Evolutionary conservation across 2,797 vertebrate species (phyloP).

Genomic region (Naso thynnoides): DNA sequence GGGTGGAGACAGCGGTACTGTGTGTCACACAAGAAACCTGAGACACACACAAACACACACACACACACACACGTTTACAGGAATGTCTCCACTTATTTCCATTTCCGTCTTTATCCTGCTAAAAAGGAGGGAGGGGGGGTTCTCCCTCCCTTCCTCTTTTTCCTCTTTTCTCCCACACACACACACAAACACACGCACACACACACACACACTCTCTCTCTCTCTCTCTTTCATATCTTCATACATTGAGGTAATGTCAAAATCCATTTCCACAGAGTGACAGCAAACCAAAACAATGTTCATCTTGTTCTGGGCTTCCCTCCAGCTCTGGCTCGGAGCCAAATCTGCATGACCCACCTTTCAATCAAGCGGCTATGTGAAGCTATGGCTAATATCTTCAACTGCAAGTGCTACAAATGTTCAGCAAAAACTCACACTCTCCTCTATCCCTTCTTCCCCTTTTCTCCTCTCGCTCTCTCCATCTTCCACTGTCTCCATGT

Average conservation of each 20-base stretch:
- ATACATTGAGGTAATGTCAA: slow-evolving; percentile 70
- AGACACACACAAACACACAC: slow-evolving; percentile 37
- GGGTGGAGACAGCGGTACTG: slow-evolving; percentile 60
- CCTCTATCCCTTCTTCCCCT: slow-evolving; percentile 31
- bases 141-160: slow-evolving; percentile 31
- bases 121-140: slow-evolving; percentile 4
- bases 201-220: not conserved
- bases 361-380: slow-evolving; percentile 46
- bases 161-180: slow-evolving; percentile 29
- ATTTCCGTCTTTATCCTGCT: slow-evolving; percentile 62
- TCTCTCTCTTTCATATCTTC: slow-evolving; percentile 45
- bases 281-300: slow-evolving; percentile 80
- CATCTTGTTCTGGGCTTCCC: slow-evolving; percentile 80
- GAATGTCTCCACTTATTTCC: slow-evolving; percentile 72
- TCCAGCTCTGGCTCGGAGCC: slow-evolving; percentile 65
- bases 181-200: not conserved
- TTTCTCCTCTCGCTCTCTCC: slow-evolving; percentile 12
- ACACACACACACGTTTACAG: slow-evolving; percentile 46
- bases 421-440: slow-evolving; percentile 23
- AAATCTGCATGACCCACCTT: slow-evolving; percentile 62
- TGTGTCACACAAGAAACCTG: slow-evolving; percentile 58
- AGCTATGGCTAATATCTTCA: slow-evolving; percentile 41
- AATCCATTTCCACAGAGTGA: slow-evolving; percentile 74
- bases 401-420: slow-evolving; percentile 16
- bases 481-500: slow-evolving; percentile 59